Conservation (phyloP, 2,888 invertebrate species). For the Drosophila helvetica region DNA sequence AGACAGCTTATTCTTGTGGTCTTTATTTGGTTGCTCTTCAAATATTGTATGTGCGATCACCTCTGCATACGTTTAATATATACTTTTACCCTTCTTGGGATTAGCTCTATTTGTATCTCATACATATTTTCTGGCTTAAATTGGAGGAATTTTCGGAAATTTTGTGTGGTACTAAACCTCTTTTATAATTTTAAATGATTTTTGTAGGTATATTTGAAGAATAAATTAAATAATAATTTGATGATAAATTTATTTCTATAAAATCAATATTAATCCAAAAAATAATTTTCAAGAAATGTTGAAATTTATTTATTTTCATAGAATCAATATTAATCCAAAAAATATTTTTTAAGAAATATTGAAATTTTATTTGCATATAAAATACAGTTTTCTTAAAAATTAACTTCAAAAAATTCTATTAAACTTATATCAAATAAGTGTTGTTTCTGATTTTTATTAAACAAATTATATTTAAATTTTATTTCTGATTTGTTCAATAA, state of each 20-base stretch:
- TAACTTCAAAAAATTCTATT: too few relatives aligned
- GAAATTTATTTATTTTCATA: too few relatives aligned
- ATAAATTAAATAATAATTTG: background rate
- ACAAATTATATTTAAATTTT: too few relatives aligned
- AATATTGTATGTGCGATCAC: background rate
- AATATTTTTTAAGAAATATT: too few relatives aligned
- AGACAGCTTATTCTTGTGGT: background rate
- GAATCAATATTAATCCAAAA: too few relatives aligned
- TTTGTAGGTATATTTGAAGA: background rate
- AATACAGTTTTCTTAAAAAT: too few relatives aligned
- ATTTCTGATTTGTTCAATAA: too few relatives aligned
- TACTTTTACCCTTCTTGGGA: background rate
- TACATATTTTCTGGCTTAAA: background rate
- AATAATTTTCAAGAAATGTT: too few relatives aligned
- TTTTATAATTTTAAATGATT: background rate
- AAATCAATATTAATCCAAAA: too few relatives aligned
- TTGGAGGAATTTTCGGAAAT: background rate
- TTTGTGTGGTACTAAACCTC: background rate
- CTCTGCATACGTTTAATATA: background rate
- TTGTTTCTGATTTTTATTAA: too few relatives aligned
- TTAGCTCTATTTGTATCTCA: background rate
- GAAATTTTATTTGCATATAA: too few relatives aligned
- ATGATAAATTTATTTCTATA: background rate
- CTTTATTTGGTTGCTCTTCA: background rate
- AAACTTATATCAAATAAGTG: too few relatives aligned